Evolutionary conservation across 2,888 invertebrate genomes (phyloP), one percentile per base, ranked within the genome.

Genomic region (Caenorhabditis uteleia): DNA sequence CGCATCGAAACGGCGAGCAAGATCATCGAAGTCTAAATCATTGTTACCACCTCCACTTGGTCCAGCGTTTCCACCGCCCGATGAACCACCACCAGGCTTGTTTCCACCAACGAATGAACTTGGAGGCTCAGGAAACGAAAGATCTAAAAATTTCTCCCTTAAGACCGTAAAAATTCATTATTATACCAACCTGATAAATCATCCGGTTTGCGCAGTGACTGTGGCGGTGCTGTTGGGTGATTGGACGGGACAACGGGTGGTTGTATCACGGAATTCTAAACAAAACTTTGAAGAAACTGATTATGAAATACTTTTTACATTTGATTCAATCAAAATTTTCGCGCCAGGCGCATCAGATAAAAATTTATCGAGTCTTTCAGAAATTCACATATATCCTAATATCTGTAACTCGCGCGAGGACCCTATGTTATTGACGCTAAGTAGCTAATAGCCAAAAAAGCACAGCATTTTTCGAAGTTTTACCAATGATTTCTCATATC

Each of bases 11-110:
- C 80, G 74, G 6, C 68, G 54, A 16, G 77, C 74, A 31, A 80
- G 53, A 10, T 79, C 78, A 48, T 79, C 80, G 46, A 79, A 77
- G 45, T 79, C 75, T 21, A 76, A 47, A 23, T 76, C 74, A 25
- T 56, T 55, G 16, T 56, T 56, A 34, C 54, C 56, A 3, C 51
- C 59, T 29, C 54, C 56, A 3, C 51, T 57, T 27, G 36, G 25
- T 20, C 54, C 56, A 3, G 50, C 54, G 12, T 40, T 38, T 10
- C 50, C 51, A 25, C 49, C 58, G 20, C 58, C 60, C 1, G 38
- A 45, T 21, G 48, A 46, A 29, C 51, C 55, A 16, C 31, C n/a
- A 33, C 53, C 39, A 25, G 26, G 23, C 31, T 55, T 51, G 25
- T 47, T 51, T 7, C 46, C 54, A 10, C 50, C 47, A 20, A 61